Evolutionary conservation across 2,113 vertebrate species (phyloP), one percentile per base, ranked within the genome.

Genomic region (Gymnogyps californianus): DNA sequence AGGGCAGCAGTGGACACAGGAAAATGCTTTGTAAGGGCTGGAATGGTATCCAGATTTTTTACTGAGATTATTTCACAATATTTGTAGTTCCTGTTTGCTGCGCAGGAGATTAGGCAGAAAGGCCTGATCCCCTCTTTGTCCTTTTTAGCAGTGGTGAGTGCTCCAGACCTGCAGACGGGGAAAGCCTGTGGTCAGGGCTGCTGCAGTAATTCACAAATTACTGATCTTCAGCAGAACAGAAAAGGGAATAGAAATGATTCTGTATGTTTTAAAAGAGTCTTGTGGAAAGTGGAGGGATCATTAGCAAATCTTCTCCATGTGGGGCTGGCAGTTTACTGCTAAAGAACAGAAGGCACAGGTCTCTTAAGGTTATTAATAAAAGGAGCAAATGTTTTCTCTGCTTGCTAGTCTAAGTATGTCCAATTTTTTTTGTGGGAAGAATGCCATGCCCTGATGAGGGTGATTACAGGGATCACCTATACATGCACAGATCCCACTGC

Each of bases 41-140:
- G 70, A 94, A 82, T 13, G 15, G 81, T 20, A 84, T 54, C 69
- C 52, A 89, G 92, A 92, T 76, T 84, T 94, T 93, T 94, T 49
- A 49, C 54, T 47, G 87, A 85, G 89, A 96, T 96, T 93, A 96
- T 95, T 96, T 96, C 89, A 90, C 84, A 94, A 72, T 94, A 87
- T 96, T 89, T 95, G 87, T 87, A 76, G 58, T 31, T 91, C 74
- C 93, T 87, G 51, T 83, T 91, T 94, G 89, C 49, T n/a, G 58
- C 8, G 3, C 42, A 82, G 77, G 69, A 91, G 74, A 83, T 85
- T 82, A 78, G 66, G 42, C 89, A 92, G 66, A 93, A 81, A 95
- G 34, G 49, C 25, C 49, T 85, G 88, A 77, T 92, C 22, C 9
- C 28, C 12, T 55, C 42, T 93, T 78, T 79, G 46, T 57, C 36